Evolutionary conservation across 2,797 vertebrate species (phyloP).

Genomic region (Glyptemys insculpta): DNA sequence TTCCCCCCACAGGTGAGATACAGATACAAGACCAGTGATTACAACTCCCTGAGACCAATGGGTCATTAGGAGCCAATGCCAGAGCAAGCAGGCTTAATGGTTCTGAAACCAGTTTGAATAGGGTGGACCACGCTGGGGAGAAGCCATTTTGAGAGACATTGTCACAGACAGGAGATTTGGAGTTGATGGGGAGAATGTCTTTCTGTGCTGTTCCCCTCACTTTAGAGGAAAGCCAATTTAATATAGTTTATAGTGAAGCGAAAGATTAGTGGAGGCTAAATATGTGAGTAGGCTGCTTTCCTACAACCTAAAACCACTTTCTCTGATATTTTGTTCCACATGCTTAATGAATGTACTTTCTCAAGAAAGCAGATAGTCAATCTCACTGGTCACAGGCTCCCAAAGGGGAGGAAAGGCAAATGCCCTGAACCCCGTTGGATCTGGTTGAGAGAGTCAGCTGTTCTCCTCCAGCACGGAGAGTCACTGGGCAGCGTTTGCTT

Average conservation of each 20-base stretch:
- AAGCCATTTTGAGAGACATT: neutral
- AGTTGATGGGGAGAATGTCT: fast-evolving
- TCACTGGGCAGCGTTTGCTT: neutral
- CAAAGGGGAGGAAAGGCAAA: neutral
- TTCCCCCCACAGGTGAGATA: fast-evolving
- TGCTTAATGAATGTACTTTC: neutral
- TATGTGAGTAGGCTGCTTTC: neutral
- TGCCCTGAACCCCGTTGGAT: neutral
- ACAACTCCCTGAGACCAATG: fast-evolving
- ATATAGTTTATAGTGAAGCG: neutral
- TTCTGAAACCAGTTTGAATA: neutral
- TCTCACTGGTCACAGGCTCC: neutral
- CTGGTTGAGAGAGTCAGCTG: neutral
- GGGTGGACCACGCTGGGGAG: fast-evolving
- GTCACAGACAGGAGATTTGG: neutral
- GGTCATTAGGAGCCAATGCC: neutral
- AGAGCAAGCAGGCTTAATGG: neutral
- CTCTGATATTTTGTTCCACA: neutral
- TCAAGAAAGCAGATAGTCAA: neutral
- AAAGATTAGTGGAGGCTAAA: neutral
- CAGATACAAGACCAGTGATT: neutral
- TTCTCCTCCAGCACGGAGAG: neutral
- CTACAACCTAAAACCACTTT: neutral
- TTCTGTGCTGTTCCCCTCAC: fast-evolving
- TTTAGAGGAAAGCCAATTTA: neutral